Base-by-base conservation (phyloP, 2,888 invertebrate genomes). In the Tenthredo livida region DNA sequence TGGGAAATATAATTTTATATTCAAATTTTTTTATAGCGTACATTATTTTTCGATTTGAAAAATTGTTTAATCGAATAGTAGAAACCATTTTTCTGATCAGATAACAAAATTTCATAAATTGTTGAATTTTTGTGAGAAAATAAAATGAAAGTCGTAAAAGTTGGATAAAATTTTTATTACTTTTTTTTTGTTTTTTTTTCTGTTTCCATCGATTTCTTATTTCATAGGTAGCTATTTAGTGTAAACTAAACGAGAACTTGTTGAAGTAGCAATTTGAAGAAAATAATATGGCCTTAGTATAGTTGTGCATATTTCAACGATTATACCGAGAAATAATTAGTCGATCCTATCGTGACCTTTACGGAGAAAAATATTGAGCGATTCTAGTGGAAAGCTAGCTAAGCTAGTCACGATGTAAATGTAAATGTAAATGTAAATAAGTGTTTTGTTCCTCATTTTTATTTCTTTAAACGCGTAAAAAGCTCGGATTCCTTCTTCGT, bases 281-380 rank as follows among this genome's bases (percentile, higher is more conserved):
- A 77, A 80, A 40, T 29, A 17, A 54, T 80, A 80, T 61, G 50
- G 54, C 33, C 10, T n/a, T 21, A 58, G 40, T 9, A 21, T 9
- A 21, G n/a, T n/a, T 33, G 43, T 70, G n/a, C 70, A 83, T 83
- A 83, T 83, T 67, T 67, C 47, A 67, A 70, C 67, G 67, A 83
- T 83, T 67, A 54, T 77, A 47, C 83, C 70, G 17, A 70, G 83
- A 70, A 83, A 83, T 83, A 67, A 83, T 83, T 83, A 47, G 83
- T 67, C 83, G 83, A 83, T 83, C 83, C 40, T 61, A 61, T 83
- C 83, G 65, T 47, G 67, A 83, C 67, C 67, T 83, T 70, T 65
- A 47, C 83, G 43, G 47, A n/a, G 70, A 83, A 83, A 50, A 83
- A 40, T 82, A 82, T 82, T 65, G 65, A 82, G 29, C 82, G 65